Evolutionary conservation across 1,140 invertebrate species (phyloP), one percentile per base, ranked within the genome.

Genomic region (Drosophila teissieri): DNA sequence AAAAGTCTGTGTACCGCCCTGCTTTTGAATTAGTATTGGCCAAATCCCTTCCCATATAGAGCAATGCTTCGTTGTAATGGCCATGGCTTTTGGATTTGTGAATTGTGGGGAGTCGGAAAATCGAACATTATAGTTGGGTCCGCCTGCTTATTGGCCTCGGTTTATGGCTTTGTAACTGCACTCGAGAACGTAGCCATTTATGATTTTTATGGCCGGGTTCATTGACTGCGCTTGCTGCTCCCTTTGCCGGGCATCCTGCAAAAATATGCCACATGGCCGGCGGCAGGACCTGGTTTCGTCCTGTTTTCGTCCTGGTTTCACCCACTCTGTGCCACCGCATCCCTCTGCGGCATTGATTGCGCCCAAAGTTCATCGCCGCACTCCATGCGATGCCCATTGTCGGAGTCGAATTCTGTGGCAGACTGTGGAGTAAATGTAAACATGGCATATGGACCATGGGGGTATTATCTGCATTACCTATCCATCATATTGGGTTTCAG

Each of bases 161-260:
- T 63, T 78, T 78, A 77, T 70, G 64, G 52, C 74, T 69, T 67
- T 69, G 65, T 54, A 70, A 77, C 73, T 76, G 40, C 67, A 73
- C 61, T 67, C 62, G 42, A 68, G 60, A 73, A 85, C 76, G 63
- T 62, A 78, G 67, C 81, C 74, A 73, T 80, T 80, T 80, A 80
- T 78, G 78, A 77, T 77, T 85, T 70, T 85, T 67, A 74, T 78
- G 69, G 44, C 34, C 45, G 57, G 52, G 81, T 85, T 85, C 81
- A 74, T 63, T 85, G 82, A 81, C 81, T 77, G 74, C 55, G 44
- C 67, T 73, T 54, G 57, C 51, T 68, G 44, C 62, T 51, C 51
- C 15, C 31, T 17, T 49, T 48, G 53, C 58, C 49, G 60, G 68
- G 61, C 74, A 69, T 63, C 39, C 60, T 17, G 45, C 19, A 19